These are phyloP conservation scores for Alligator sinensis DNA, from an alignment of 2,113 vertebrate species.

Conservation along the genomic window DNA sequence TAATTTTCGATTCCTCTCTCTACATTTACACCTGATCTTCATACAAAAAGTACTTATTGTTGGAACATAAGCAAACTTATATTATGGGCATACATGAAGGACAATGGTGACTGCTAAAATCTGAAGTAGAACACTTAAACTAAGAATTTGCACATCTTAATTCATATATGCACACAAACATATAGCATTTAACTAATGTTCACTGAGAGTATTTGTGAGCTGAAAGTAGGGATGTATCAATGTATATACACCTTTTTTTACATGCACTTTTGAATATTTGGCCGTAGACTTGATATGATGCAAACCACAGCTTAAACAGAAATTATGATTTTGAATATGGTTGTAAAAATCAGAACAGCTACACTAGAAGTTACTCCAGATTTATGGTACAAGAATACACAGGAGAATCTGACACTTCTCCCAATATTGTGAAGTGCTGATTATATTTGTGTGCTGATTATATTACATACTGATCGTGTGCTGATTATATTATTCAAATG, in stretches of 20 bases:
- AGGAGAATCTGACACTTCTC: background rate
- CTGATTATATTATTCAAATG: background rate
- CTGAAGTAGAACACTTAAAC: no score
- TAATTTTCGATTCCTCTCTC: no score
- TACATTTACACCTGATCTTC: no score
- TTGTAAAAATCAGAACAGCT: background rate
- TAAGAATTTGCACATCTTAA: background rate
- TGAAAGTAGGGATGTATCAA: background rate
- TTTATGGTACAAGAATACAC: background rate
- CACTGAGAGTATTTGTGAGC: background rate
- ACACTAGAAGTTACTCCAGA: background rate
- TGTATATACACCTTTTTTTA: background rate
- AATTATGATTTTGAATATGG: background rate
- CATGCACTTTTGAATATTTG: background rate
- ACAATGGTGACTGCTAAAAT: no score
- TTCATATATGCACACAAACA: background rate
- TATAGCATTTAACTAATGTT: background rate
- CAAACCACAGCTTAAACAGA: background rate
- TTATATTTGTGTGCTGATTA: no score
- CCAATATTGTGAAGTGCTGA: background rate
- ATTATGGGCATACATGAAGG: no score
- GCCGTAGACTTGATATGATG: background rate
- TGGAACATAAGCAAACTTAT: no score
- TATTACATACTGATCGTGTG: no score
- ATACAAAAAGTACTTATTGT: no score